Conservation (phyloP, 1,140 invertebrate species). For the Drosophila pandora region DNA sequence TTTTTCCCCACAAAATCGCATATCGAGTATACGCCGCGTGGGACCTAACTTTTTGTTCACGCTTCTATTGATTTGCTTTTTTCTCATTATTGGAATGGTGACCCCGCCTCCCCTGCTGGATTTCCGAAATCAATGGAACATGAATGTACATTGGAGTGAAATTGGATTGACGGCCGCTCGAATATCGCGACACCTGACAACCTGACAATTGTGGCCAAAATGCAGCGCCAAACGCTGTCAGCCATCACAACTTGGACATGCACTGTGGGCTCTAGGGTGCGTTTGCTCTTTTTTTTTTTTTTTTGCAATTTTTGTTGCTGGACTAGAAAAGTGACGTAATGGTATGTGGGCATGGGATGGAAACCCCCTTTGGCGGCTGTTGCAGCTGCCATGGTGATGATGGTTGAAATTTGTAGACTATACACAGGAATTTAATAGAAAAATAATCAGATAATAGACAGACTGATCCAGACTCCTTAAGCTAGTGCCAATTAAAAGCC, state of each 20-base stretch:
- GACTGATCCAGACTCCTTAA: too few relatives aligned
- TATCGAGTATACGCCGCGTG: neutral
- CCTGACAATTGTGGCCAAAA: conserved; percentile 72
- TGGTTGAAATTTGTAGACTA: neutral
- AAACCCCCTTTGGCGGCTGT: neutral
- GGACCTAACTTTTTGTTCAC: neutral
- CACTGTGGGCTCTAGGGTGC: conserved; percentile 12
- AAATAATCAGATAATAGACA: too few relatives aligned
- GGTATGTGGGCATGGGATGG: conserved; percentile 29
- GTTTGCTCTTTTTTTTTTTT: conserved; percentile 5
- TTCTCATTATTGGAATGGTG: neutral
- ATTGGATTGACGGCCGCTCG: conserved; percentile 63
- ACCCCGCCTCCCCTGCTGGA: too few relatives aligned
- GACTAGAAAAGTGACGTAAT: conserved; percentile 62
- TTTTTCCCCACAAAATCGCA: too few relatives aligned
- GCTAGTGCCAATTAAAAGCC: conserved; percentile 85
- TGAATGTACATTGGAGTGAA: conserved; percentile 12
- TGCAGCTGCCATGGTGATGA: too few relatives aligned
- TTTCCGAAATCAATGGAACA: neutral
- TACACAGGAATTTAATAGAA: neutral
- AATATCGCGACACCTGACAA: conserved; percentile 72
- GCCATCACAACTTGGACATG: conserved; percentile 63
- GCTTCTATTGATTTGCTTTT: neutral
- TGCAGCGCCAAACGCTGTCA: conserved; percentile 66
- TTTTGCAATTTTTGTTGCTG: conserved; percentile 27